These are phyloP conservation scores for Calosoma granatense DNA, from an alignment of 1,140 invertebrate species.

Conservation along the genomic window DNA sequence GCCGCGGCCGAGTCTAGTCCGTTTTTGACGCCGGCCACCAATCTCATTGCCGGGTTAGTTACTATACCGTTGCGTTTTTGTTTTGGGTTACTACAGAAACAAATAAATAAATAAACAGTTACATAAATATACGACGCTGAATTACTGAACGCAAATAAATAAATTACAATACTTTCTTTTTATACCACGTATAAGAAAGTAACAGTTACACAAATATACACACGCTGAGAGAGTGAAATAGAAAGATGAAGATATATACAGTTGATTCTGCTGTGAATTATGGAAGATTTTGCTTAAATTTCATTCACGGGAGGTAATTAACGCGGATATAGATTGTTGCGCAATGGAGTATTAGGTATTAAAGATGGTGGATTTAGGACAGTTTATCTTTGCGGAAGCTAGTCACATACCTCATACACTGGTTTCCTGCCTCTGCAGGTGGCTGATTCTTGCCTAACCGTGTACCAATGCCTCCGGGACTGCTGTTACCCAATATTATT, in stretches of 20 bases:
- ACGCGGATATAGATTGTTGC: too few species aligned
- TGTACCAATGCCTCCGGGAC: constrained; percentile 32
- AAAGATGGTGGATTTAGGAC: neutral
- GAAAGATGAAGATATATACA: too few species aligned
- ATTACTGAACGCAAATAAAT: constrained; percentile 21
- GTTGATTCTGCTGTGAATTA: too few species aligned
- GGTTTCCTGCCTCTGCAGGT: constrained; percentile 28
- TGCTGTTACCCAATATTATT: constrained; percentile 67
- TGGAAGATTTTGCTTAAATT: too few species aligned
- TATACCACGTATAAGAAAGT: too few species aligned
- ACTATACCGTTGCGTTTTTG: constrained; percentile 80
- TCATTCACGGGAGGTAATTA: too few species aligned
- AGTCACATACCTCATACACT: constrained; percentile 33
- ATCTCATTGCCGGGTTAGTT: constrained; percentile 78
- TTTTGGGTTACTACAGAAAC: constrained; percentile 40
- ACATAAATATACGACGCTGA: too few species aligned
- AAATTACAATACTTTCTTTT: neutral
- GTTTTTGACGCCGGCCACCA: constrained; percentile 57
- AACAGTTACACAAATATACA: too few species aligned
- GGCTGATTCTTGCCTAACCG: constrained; percentile 25
- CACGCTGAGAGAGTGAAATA: too few species aligned
- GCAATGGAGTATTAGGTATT: too few species aligned
- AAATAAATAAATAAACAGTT: constrained; percentile 26
- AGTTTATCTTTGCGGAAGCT: constrained; percentile 12
- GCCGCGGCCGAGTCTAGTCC: constrained; percentile 52